These are phyloP conservation scores for Sebastolobus altivelis DNA, from an alignment of 2,797 vertebrate species.

Conservation along the genomic window DNA sequence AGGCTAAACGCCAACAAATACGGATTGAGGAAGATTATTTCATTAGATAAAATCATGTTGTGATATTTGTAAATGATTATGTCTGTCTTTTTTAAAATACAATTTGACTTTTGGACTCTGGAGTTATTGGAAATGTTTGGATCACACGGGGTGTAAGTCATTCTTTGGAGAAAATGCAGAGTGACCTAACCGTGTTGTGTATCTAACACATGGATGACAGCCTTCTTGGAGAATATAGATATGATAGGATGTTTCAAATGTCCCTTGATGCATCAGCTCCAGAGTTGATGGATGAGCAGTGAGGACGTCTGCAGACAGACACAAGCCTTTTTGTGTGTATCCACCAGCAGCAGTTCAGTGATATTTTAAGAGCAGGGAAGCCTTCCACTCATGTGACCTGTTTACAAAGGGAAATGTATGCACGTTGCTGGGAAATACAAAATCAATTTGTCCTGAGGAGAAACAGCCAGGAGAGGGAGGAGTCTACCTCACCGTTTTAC, in stretches of 20 bases:
- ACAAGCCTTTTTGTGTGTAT: not conserved
- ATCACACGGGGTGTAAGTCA: not conserved
- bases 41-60: too few species aligned
- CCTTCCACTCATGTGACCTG: not conserved
- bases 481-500: not conserved
- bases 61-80: too few species aligned
- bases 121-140: too few species aligned
- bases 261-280: not conserved
- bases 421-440: slow-evolving; percentile 24
- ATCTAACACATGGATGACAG: not conserved
- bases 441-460: slow-evolving; percentile 28
- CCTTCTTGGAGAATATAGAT: not conserved
- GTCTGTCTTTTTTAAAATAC: accelerated
- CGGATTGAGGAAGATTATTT: too few species aligned
- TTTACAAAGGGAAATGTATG: slow-evolving; percentile 12
- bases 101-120: too few species aligned
- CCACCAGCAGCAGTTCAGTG: not conserved
- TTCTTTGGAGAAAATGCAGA: not conserved
- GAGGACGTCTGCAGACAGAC: not conserved
- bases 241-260: not conserved
- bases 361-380: not conserved
- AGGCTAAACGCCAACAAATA: too few species aligned
- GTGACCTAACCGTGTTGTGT: not conserved
- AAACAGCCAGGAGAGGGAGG: slow-evolving; percentile 2
- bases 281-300: not conserved